These are phyloP conservation scores for Sciaenops ocellatus DNA, from an alignment of 2,797 vertebrate genomes.

Conservation along the genomic window DNA sequence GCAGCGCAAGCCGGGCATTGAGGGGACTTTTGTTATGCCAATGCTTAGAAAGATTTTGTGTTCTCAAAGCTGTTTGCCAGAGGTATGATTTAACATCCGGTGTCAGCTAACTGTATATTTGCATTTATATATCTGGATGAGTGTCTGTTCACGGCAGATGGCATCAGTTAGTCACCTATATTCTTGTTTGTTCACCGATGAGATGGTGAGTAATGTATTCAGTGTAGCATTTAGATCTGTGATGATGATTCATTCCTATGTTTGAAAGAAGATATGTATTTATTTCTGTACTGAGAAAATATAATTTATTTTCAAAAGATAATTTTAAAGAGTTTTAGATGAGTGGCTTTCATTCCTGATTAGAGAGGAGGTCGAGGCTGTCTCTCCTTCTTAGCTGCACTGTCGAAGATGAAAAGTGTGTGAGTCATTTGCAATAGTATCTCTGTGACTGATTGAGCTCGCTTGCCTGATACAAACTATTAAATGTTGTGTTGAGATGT, in stretches of 20 bases:
- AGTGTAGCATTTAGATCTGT: conserved; percentile 78
- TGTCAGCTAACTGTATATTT: conserved; percentile 69
- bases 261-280: conserved; percentile 81
- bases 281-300: conserved; percentile 83
- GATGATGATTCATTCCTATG: conserved; percentile 77
- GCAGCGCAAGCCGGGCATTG: conserved; percentile 28
- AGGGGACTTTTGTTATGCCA: conserved; percentile 45
- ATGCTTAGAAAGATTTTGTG: conserved; percentile 47
- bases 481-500: conserved; percentile 40
- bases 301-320: conserved; percentile 85
- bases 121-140: conserved; percentile 71
- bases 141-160: conserved; percentile 69
- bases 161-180: conserved; percentile 70
- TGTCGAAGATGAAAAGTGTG: conserved; percentile 62
- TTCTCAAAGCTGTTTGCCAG: conserved; percentile 59
- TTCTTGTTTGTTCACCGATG: conserved; percentile 68
- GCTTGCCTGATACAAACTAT: conserved; percentile 43
- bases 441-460: conserved; percentile 58
- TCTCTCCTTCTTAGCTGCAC: conserved; percentile 63
- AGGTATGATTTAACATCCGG: conserved; percentile 52
- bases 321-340: conserved; percentile 77
- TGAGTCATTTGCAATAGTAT: conserved; percentile 61
- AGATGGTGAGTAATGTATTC: conserved; percentile 72
- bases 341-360: conserved; percentile 72
- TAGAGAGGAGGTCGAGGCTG: conserved; percentile 52